phyloP scores from a whole-genome alignment of 2,888 invertebrate species.

The Trichopoda pennipes region DNA sequence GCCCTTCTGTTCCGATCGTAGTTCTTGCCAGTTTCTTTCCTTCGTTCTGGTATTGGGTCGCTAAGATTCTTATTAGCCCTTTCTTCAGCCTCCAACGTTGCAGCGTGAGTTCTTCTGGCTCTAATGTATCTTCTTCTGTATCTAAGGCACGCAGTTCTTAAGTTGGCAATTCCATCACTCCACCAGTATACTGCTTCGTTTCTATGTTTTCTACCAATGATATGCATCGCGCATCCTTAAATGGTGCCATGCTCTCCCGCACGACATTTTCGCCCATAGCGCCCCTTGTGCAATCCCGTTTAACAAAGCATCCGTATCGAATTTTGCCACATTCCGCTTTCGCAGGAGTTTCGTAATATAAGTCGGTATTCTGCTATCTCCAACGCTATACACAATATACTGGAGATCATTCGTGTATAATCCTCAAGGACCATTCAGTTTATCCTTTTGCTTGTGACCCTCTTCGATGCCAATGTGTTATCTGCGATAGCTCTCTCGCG shows the following conservation, averaged over 20 bases:
- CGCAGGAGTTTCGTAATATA: background rate
- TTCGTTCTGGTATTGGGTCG: background rate
- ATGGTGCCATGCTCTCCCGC: background rate
- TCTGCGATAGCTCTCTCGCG: conserved; percentile 6
- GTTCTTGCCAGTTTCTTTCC: background rate
- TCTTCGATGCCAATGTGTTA: background rate
- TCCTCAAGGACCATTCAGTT: background rate
- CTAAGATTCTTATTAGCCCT: background rate
- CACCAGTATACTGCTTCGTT: conserved; percentile 11
- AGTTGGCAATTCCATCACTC: background rate
- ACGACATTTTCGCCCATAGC: background rate
- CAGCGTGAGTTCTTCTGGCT: background rate
- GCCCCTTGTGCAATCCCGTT: background rate
- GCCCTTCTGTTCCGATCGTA: background rate
- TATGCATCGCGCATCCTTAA: conserved; percentile 1
- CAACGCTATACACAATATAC: background rate
- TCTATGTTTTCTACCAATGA: background rate
- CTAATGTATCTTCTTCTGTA: conserved; percentile 5
- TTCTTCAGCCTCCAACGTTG: background rate
- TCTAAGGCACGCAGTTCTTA: background rate
- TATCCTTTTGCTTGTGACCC: no score
- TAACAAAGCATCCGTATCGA: background rate
- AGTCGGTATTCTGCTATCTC: background rate
- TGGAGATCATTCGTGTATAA: conserved; percentile 18
- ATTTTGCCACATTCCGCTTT: conserved; percentile 17